Conservation (phyloP, 2,113 vertebrate genomes). For the Melierax canorus region DNA sequence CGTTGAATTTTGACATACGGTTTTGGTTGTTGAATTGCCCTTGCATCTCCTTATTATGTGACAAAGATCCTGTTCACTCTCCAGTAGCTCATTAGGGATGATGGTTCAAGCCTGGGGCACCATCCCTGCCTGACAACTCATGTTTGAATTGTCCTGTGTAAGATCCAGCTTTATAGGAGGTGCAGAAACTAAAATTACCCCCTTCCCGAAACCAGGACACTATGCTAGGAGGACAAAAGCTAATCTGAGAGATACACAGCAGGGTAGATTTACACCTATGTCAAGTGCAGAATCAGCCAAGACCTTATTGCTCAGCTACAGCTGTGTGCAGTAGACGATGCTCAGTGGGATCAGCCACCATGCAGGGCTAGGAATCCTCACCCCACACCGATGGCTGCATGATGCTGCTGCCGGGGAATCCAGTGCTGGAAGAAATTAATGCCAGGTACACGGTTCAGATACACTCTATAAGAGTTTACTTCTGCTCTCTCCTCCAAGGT, state of each 20-base stretch:
- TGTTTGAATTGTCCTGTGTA: not conserved
- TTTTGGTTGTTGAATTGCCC: not conserved
- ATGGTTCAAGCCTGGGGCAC: not conserved
- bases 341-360: not conserved
- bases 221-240: not conserved
- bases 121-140: not conserved
- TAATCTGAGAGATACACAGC: not conserved
- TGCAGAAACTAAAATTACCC: not conserved
- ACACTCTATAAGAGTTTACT: not conserved
- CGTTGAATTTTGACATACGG: not conserved
- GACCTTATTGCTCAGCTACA: not conserved
- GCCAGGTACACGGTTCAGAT: not conserved
- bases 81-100: not conserved
- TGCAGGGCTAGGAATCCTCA: not conserved
- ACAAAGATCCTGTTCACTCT: not conserved
- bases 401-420: not conserved
- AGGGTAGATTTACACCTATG: not conserved
- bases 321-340: not conserved
- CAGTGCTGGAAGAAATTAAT: not conserved
- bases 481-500: not conserved
- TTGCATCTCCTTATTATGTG: not conserved
- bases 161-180: not conserved
- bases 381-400: not conserved
- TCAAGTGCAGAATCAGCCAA: not conserved
- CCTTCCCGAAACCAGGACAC: no score